Evolutionary conservation across 2,888 invertebrate genomes (phyloP).

Genomic region (Dione juno): DNA sequence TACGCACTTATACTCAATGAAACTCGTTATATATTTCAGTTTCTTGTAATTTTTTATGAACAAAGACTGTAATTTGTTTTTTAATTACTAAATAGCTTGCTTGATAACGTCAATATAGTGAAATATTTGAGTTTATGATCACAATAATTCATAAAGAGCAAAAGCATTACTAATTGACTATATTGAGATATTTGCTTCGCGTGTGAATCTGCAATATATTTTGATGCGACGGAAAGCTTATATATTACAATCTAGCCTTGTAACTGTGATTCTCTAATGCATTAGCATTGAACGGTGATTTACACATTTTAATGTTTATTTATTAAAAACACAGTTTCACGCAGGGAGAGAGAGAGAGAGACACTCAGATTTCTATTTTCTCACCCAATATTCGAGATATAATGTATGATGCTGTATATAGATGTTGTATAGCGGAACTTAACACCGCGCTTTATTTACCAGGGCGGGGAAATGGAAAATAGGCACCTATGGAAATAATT

Average conservation of each 20-base stretch:
- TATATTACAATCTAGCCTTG: slow-evolving; percentile 34
- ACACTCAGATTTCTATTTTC: too few species aligned
- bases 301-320: slow-evolving; percentile 9
- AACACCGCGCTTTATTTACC: too few species aligned
- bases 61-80: not conserved
- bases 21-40: not conserved
- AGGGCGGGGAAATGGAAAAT: too few species aligned
- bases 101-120: not conserved
- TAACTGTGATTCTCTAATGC: slow-evolving; percentile 34
- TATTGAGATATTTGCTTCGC: slow-evolving; percentile 23
- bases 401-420: too few species aligned
- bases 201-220: slow-evolving; percentile 37
- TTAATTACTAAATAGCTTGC: not conserved
- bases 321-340: too few species aligned
- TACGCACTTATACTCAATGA: not conserved
- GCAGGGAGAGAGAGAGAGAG: too few species aligned
- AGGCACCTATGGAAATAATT: too few species aligned
- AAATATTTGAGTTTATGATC: not conserved
- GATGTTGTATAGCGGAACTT: not conserved
- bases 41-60: not conserved
- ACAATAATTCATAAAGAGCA: not conserved
- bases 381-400: too few species aligned
- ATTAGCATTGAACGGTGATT: slow-evolving; percentile 25
- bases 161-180: not conserved
- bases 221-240: slow-evolving; percentile 24